Base-by-base conservation (phyloP, 2,888 invertebrate species). In the Agelastica alni region DNA sequence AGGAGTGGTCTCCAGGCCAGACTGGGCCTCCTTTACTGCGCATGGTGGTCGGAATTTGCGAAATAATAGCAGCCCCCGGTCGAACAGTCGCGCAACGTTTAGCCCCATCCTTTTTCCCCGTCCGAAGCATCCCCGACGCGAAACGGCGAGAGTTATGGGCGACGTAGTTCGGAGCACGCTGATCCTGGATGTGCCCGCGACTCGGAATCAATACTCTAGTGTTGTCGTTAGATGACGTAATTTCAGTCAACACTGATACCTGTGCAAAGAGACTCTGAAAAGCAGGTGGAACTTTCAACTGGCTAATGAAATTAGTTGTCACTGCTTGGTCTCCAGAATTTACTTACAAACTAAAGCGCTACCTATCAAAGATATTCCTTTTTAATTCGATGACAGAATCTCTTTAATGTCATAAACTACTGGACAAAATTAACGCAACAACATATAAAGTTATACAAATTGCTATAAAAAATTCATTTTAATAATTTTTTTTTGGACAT, bases 161-260 rank as follows among this genome's bases (percentile, higher is more conserved):
- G 70, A 69, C 70, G 73, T 71, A 73, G 64, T 63, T 61, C 32
- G 59, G 43, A 44, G 51, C 75, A 75, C 74, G 77, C 79, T 79
- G 77, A 77, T 77, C 80, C 78, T 77, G 79, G 78, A 72, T 65
- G 72, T 71, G 71, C 76, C 74, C 70, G 74, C 74, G 75, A 73
- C 77, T 70, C 63, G 74, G 77, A 73, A 73, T 74, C 73, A 73
- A 74, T 74, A 74, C 64, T n/a, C n/a, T 69, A 67, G 66, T 68
- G 66, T 68, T 70, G 66, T 69, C 71, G 66, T 70, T 70, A 66
- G 64, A 70, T 73, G 74, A 73, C 73, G 74, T 74, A 73, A 72
- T 72, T 70, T 64, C 68, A 71, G 71, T 71, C 71, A 72, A 71
- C 71, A 71, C 68, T 60, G 66, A 67, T 69, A 71, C 70, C 68